Evolutionary conservation across 2,113 vertebrate genomes (phyloP).

Genomic region (Lutjanus erythropterus): DNA sequence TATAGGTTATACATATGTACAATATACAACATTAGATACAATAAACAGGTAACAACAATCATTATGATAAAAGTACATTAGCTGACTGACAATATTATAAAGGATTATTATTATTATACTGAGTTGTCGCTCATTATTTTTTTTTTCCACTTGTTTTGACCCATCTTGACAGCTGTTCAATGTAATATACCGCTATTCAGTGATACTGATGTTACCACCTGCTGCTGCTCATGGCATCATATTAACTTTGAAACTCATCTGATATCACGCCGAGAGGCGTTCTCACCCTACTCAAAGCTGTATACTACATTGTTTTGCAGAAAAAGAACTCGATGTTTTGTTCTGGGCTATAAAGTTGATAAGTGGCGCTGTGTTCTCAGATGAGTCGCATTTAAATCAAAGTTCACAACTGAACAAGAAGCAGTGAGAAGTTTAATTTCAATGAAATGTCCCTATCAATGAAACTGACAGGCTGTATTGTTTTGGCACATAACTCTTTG

Average conservation of each 20-base stretch:
- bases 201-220: constrained; percentile 12
- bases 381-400: constrained; percentile 21
- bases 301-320: constrained; percentile 11
- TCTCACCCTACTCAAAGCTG: not conserved
- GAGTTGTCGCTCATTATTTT: not conserved
- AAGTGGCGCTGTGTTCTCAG: constrained; percentile 7
- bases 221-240: constrained; percentile 24
- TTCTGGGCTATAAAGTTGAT: constrained; percentile 24
- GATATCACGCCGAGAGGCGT: not conserved
- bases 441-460: constrained; percentile 27
- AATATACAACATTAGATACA: too few species aligned
- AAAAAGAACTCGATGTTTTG: constrained; percentile 21
- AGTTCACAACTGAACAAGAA: constrained; percentile 26
- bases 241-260: constrained; percentile 35
- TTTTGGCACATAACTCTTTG: constrained; percentile 6
- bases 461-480: constrained; percentile 9
- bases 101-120: constrained; percentile 14
- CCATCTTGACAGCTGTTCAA: constrained; percentile 30
- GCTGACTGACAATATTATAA: not conserved
- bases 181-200: constrained; percentile 9
- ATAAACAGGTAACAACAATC: not conserved
- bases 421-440: constrained; percentile 11
- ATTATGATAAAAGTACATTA: not conserved
- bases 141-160: constrained; percentile 4
- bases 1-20: too few species aligned